Evolutionary conservation across 2,888 invertebrate species (phyloP), one percentile per base, ranked within the genome.

Genomic region (Parascotia fuliginaria): DNA sequence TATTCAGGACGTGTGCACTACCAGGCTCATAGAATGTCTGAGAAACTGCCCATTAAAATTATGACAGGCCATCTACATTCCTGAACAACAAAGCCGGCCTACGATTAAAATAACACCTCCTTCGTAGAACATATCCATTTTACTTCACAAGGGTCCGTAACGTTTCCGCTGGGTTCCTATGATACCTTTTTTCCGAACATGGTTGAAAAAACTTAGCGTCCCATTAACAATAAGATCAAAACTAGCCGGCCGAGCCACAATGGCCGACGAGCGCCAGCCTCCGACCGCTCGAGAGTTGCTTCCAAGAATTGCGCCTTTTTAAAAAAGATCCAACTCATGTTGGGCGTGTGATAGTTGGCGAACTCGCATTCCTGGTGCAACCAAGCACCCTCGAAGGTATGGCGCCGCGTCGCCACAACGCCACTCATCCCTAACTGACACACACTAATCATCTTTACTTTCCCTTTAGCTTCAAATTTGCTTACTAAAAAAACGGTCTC

Each of bases 151-250:
- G 89, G 88, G 86, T 81, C 86, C 87, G 85, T 89, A 89, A 90
- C 89, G 89, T 91, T 91, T 91, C 91, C 91, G 91, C 83, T 87
- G 90, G 89, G 90, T 82, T 85, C 85, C 83, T 85, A 85, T 85
- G 88, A 85, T 89, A 87, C 85, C 79, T 86, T 87, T 89, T 92
- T 92, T 90, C 89, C 89, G 79, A 82, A 79, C 78, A 72, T 72
- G 62, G 74, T 81, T 83, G 83, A 92, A 92, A 92, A 92, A 92
- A 89, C 87, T 83, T 89, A 86, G 89, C 89, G 89, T 90, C 90
- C 90, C 89, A 90, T 89, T 91, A 91, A 92, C 86, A 91, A 92
- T 91, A 89, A 90, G 88, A 91, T 91, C 91, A 92, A 92, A 92
- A 91, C 89, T 89, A 88, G 89, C 91, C 90, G 88, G 67, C 67